These are phyloP conservation scores for Oreonectes daqikongensis DNA, from an alignment of 2,797 vertebrate species.

Conservation along the genomic window DNA sequence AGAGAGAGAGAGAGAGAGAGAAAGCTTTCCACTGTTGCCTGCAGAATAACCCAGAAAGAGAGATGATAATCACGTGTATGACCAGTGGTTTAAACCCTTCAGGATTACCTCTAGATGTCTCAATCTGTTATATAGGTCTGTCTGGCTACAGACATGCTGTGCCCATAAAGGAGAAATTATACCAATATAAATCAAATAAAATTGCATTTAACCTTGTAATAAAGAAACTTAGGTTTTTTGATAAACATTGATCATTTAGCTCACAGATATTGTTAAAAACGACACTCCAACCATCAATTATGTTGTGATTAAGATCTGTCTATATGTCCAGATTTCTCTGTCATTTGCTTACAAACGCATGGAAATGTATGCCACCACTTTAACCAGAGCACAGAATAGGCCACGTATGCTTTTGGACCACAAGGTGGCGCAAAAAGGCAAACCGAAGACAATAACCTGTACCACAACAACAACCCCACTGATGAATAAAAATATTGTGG, in stretches of 20 bases:
- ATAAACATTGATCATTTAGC: not conserved
- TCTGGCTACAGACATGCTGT: slow-evolving; percentile 62
- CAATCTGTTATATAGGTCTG: slow-evolving; percentile 78
- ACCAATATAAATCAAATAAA: slow-evolving; percentile 23
- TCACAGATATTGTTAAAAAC: not conserved
- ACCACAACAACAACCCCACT: no score
- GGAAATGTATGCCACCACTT: not conserved
- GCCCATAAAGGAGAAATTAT: slow-evolving; percentile 32
- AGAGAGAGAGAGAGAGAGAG: slow-evolving; percentile 22
- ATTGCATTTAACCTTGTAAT: not conserved
- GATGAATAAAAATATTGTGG: not conserved
- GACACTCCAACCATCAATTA: not conserved
- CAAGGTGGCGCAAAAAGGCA: slow-evolving; percentile 54
- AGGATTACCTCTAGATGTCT: slow-evolving; percentile 77
- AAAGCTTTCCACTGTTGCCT: slow-evolving; percentile 59
- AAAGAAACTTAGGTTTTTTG: not conserved
- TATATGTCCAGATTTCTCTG: not conserved
- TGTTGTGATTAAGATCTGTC: not conserved
- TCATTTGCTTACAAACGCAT: not conserved
- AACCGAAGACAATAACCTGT: not conserved
- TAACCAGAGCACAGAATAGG: not conserved
- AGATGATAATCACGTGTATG: slow-evolving; percentile 72
- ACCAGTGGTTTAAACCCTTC: slow-evolving; percentile 75
- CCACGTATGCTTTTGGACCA: slow-evolving; percentile 27
- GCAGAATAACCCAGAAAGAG: slow-evolving; percentile 71